These are phyloP conservation scores for Meteorus colon DNA, from an alignment of 2,888 invertebrate genomes.

Conservation along the genomic window DNA sequence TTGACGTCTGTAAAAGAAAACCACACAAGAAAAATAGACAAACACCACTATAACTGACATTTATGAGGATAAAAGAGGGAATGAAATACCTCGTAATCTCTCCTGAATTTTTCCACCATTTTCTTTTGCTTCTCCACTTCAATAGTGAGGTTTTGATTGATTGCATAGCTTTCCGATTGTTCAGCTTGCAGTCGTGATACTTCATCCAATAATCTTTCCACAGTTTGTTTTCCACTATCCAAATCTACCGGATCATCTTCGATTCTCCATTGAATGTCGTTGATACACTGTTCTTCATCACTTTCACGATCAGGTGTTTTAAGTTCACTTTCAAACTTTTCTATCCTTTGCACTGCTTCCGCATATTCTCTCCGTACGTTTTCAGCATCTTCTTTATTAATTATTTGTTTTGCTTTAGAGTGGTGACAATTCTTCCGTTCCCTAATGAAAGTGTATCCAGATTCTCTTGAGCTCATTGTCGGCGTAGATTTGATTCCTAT, in stretches of 20 bases:
- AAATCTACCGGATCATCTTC: conserved; percentile 22
- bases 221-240: conserved; percentile 28
- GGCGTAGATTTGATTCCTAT: conserved; percentile 34
- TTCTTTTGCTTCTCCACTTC: conserved; percentile 60
- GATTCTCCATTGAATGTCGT: conserved; percentile 31
- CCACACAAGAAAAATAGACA: background rate
- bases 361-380: conserved; percentile 50
- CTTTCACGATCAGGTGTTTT: conserved; percentile 33
- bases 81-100: conserved; percentile 59
- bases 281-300: conserved; percentile 21
- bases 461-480: conserved; percentile 17
- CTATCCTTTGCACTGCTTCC: conserved; percentile 50
- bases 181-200: conserved; percentile 58
- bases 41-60: background rate
- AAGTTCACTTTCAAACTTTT: conserved; percentile 52
- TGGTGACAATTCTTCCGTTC: conserved; percentile 10
- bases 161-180: conserved; percentile 52
- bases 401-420: conserved; percentile 22
- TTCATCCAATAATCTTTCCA: conserved; percentile 45
- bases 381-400: conserved; percentile 31
- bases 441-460: background rate
- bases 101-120: conserved; percentile 56
- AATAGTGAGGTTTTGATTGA: conserved; percentile 57
- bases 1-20: conserved; percentile 53
- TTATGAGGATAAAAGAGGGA: conserved; percentile 21